Evolutionary conservation across 2,888 invertebrate genomes (phyloP), one percentile per base, ranked within the genome.

Genomic region (Oxytorus armatus): DNA sequence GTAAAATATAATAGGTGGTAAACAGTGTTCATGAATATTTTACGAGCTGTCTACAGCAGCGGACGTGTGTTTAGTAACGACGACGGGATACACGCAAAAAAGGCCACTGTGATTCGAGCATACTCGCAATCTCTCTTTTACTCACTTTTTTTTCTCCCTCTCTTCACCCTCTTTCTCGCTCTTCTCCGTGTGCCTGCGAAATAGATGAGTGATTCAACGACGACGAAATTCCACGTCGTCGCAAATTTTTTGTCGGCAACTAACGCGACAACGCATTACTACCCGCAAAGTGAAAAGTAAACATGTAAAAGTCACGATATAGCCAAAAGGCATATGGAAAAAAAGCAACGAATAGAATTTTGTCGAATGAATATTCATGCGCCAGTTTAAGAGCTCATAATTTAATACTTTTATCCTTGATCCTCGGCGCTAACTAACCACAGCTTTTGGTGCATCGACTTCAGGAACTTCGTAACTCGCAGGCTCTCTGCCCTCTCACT

Each of bases 11-110:
- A 85, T 84, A 83, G 81, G 82, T 81, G 73, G 83, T 85, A 83
- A 86, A 82, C 83, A 83, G 80, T 70, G 79, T 82, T 82, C 83
- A 82, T 85, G 86, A 85, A 86, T 86, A 85, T 83, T 86, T 84
- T 84, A 82, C 83, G 78, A 81, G 81, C 76, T 80, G 79, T 77
- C 76, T 80, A 68, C 79, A 73, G 63, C 70, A 77, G 61, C 44
- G 36, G n/a, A 61, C 36, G 73, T 44, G 65, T 47, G 77, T 72
- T n/a, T 66, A 59, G 51, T 68, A 53, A 59, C 51, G 25, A 36
- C 23, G 42, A 39, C 33, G 36, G 59, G 18, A 55, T 39, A 39
- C 33, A 44, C 49, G 63, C 65, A 79, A 79, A 76, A 69, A 76
- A 66, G 29, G 68, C 36, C 75, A 66, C 65, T 18, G 72, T 61